phyloP scores from a whole-genome alignment of 2,797 vertebrate species.

The Sarcoramphus papa region DNA sequence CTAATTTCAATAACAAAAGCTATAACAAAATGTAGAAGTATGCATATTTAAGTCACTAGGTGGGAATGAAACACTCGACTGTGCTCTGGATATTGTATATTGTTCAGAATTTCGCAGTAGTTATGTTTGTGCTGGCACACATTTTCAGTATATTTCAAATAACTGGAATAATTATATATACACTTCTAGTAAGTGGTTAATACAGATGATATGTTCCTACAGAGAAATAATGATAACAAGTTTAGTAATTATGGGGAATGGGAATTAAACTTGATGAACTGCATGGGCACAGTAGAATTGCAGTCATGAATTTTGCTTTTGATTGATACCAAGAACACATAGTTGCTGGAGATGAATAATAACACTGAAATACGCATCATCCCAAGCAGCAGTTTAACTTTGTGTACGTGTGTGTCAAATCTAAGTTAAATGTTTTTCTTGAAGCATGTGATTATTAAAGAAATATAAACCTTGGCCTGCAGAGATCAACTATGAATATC shows the following conservation, averaged over 20 bases:
- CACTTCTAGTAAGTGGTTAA: neutral
- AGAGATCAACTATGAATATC: neutral
- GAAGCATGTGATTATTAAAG: neutral
- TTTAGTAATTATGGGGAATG: constrained; percentile 2
- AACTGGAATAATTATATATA: neutral
- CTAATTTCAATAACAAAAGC: neutral
- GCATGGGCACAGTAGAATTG: neutral
- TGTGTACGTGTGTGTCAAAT: neutral
- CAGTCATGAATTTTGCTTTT: constrained; percentile 17
- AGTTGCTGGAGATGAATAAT: neutral
- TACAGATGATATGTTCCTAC: neutral
- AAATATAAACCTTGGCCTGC: neutral
- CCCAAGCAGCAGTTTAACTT: neutral
- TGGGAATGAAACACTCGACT: neutral
- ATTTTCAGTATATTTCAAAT: neutral
- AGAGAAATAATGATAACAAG: neutral
- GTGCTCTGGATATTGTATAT: neutral
- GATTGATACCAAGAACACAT: neutral
- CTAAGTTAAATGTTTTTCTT: neutral
- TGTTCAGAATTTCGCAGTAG: neutral
- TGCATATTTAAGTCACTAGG: neutral
- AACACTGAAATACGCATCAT: neutral
- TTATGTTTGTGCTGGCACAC: neutral
- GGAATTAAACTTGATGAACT: constrained; percentile 2
- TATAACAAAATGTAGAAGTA: neutral